Evolutionary conservation across 2,797 vertebrate genomes (phyloP).

Genomic region (Spinibarbus caldwelli): DNA sequence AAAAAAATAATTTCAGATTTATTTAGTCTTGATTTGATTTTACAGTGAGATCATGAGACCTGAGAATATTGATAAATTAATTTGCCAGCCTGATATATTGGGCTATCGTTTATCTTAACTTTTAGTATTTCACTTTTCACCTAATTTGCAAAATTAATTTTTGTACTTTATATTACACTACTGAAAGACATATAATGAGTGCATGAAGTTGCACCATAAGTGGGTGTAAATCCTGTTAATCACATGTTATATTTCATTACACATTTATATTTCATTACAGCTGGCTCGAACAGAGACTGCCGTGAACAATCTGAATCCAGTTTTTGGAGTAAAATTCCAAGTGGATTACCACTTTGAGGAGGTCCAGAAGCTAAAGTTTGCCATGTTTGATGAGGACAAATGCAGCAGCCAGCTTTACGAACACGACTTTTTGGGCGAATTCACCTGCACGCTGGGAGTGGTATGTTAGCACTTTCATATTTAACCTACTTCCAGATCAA

Average conservation of each 20-base stretch:
- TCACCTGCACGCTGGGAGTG: constrained; percentile 91
- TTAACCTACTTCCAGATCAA: neutral
- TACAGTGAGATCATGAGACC: no score
- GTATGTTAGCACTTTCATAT: constrained; percentile 71
- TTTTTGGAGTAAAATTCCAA: constrained; percentile 94
- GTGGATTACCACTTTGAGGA: constrained; percentile 97
- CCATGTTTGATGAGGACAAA: constrained; percentile 97
- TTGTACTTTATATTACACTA: neutral
- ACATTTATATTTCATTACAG: constrained; percentile 68
- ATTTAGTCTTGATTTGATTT: neutral
- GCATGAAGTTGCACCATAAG: neutral
- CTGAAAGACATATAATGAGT: neutral
- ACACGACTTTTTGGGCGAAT: constrained; percentile 96
- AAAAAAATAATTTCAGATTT: neutral
- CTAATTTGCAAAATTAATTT: neutral
- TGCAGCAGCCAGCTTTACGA: constrained; percentile 92
- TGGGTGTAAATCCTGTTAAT: neutral
- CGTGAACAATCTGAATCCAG: constrained; percentile 95
- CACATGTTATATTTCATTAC: neutral
- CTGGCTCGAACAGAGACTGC: constrained; percentile 94
- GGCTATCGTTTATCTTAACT: neutral
- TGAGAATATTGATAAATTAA: neutral
- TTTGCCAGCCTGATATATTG: neutral
- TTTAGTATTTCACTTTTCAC: neutral
- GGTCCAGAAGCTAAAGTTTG: constrained; percentile 96